Percentiles rank a stretch among this genome's conserved stretches.
Evolutionary conservation across 2,888 invertebrate genomes (phyloP).

Genomic region (Cephonodes hylas): DNA sequence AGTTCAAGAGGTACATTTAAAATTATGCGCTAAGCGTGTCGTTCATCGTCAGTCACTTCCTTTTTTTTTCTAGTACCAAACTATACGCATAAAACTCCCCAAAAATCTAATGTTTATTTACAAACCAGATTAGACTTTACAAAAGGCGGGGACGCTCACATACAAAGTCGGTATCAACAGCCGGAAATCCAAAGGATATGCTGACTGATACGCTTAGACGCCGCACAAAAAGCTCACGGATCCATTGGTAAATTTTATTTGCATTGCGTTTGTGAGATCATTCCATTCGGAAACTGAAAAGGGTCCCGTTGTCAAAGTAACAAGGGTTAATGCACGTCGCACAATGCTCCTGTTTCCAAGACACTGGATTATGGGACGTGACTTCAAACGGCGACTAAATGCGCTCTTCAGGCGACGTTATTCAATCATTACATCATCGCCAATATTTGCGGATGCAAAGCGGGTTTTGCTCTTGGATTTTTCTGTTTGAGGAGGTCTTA

Average conservation of each 20-base stretch:
- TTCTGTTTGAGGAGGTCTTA: background rate
- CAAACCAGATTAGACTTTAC: constrained; percentile 6
- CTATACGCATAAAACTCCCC: background rate
- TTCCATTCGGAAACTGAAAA: constrained; percentile 58
- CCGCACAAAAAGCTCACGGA: constrained; percentile 11
- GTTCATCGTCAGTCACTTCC: too few relatives aligned
- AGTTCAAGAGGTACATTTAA: too few relatives aligned
- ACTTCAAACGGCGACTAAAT: constrained; percentile 39
- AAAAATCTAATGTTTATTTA: constrained; percentile 4
- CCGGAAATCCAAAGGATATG: constrained; percentile 9
- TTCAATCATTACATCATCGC: constrained; percentile 25
- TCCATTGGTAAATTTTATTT: constrained; percentile 41
- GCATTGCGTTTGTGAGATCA: constrained; percentile 52
- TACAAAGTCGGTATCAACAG: constrained; percentile 13
- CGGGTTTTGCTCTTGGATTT: background rate
- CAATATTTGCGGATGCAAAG: background rate
- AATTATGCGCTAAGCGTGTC: too few relatives aligned
- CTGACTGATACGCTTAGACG: constrained; percentile 9
- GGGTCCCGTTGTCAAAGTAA: constrained; percentile 66
- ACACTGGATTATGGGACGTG: constrained; percentile 50
- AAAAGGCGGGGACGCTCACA: background rate
- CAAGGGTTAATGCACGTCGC: constrained; percentile 63
- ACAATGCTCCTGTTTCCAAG: constrained; percentile 54
- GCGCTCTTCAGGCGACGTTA: constrained; percentile 24
- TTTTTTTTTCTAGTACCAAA: too few relatives aligned